A percentile compares a stretch with the other conserved stretches of the same genome.
Conservation (phyloP, 37 sponge, comb jelly and placozoan genomes). For the Ianthella basta region DNA sequence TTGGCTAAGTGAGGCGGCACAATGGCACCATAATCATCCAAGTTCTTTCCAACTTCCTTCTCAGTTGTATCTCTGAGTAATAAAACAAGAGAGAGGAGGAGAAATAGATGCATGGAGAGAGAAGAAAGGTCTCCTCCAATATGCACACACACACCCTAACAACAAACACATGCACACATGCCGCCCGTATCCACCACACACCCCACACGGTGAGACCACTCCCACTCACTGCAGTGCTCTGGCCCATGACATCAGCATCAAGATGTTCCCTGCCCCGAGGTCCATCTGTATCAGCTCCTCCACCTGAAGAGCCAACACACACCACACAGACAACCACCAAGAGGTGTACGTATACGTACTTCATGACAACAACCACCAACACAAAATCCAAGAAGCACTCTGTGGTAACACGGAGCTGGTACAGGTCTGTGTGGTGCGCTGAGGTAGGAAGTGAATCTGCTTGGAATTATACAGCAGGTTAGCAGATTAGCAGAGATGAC, state of each 20-base stretch:
- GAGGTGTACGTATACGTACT: no score
- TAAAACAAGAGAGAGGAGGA: background rate
- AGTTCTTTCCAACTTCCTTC: slow-evolving; percentile 46
- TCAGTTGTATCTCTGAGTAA: slow-evolving; percentile 44
- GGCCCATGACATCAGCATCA: slow-evolving; percentile 67
- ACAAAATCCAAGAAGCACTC: no score
- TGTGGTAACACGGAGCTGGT: no score
- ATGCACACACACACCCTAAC: no score
- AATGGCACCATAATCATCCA: slow-evolving; percentile 53
- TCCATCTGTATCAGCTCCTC: slow-evolving; percentile 43
- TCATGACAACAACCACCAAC: no score
- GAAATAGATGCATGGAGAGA: no score
- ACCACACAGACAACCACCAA: background rate
- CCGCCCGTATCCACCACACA: background rate
- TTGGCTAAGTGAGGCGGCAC: slow-evolving; percentile 52
- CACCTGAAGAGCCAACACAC: slow-evolving; percentile 41
- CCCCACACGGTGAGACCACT: background rate
- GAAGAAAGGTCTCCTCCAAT: background rate
- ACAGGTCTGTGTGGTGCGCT: no score
- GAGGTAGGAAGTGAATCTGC: no score
- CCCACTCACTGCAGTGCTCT: slow-evolving; percentile 58
- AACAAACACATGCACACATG: no score
- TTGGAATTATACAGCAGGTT: no score
- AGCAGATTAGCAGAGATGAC: no score
- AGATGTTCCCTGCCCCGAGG: slow-evolving; percentile 63